These are phyloP conservation scores for Ischnura elegans DNA, from an alignment of 2,888 invertebrate genomes.

Conservation along the genomic window DNA sequence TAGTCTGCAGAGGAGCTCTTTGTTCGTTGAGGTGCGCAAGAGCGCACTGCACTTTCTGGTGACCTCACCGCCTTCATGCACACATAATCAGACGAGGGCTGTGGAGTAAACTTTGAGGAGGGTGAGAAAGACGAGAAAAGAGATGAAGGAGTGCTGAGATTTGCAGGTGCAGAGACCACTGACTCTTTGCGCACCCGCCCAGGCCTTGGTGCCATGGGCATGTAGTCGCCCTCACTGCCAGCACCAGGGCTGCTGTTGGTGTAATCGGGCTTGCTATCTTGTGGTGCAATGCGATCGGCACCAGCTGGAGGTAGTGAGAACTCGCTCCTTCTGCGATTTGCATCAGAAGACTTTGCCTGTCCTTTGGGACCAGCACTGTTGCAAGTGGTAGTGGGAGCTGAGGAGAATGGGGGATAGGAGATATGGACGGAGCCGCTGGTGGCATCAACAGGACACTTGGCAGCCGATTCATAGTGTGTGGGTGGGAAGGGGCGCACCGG, in stretches of 20 bases:
- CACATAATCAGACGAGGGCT: conserved; percentile 28
- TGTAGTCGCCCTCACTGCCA: conserved; percentile 8
- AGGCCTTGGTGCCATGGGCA: conserved; percentile 47
- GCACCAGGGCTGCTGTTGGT: conserved; percentile 21
- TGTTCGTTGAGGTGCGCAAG: neutral
- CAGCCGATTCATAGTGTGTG: conserved; percentile 72
- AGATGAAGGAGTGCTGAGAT: neutral
- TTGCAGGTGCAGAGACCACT: neutral
- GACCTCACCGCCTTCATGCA: conserved; percentile 38
- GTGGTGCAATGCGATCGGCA: neutral
- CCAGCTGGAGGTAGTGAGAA: neutral
- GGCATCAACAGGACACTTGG: conserved; percentile 76
- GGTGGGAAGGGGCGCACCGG: conserved; percentile 80
- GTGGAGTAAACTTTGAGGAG: neutral
- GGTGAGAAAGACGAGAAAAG: neutral
- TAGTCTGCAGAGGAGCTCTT: conserved; percentile 57
- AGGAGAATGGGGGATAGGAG: conserved; percentile 75
- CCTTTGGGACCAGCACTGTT: conserved; percentile 68
- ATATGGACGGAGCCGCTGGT: conserved; percentile 75
- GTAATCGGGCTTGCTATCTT: neutral
- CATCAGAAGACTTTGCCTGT: conserved; percentile 72
- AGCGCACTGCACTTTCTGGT: neutral
- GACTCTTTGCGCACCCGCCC: conserved; percentile 54
- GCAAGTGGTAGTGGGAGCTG: conserved; percentile 65
- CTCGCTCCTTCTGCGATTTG: conserved; percentile 34